Percentiles rank a stretch among this genome's conserved stretches.
Conservation (phyloP, 30 jellyfish, hydroid and myxozoan genomes). For the Phacellophora camtschatica region DNA sequence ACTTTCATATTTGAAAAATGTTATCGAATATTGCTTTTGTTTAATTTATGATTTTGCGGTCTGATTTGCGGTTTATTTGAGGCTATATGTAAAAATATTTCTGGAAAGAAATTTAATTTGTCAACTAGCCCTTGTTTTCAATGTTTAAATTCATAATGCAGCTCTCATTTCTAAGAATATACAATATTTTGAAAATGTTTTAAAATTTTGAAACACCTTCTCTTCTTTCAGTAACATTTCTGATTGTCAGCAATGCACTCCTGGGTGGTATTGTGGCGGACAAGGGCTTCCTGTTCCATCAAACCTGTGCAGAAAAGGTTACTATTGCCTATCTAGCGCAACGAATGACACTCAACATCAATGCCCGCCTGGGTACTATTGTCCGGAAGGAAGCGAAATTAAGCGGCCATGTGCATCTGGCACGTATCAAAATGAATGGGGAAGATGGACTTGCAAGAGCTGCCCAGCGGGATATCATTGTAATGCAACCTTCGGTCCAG, state of each 20-base stretch:
- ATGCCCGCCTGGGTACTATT: constrained; percentile 83
- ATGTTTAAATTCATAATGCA: no score
- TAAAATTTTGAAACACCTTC: no score
- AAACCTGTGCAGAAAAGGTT: constrained; percentile 79
- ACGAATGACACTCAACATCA: constrained; percentile 49
- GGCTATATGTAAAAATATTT: no score
- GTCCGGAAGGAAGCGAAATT: constrained; percentile 64
- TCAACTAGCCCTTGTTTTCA: no score
- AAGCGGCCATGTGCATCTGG: constrained; percentile 89
- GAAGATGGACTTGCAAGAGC: constrained; percentile 83
- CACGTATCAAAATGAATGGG: constrained; percentile 81
- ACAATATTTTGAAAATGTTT: no score
- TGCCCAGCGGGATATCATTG: constrained; percentile 92
- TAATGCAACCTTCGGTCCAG: constrained; percentile 78
- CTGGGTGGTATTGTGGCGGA: constrained; percentile 94
- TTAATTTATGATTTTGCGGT: no score
- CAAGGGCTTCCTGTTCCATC: constrained; percentile 74
- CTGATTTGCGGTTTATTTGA: no score
- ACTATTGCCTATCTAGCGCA: constrained; percentile 85
- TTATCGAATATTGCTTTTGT: no score
- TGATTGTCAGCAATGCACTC: constrained; percentile 87
- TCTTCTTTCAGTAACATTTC: constrained; percentile 56
- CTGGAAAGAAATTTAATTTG: no score
- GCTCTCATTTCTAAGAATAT: no score
- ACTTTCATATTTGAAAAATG: no score